These are phyloP conservation scores for Siderastrea siderea DNA, from an alignment of 92 coral and sea anemone genomes.

Conservation along the genomic window DNA sequence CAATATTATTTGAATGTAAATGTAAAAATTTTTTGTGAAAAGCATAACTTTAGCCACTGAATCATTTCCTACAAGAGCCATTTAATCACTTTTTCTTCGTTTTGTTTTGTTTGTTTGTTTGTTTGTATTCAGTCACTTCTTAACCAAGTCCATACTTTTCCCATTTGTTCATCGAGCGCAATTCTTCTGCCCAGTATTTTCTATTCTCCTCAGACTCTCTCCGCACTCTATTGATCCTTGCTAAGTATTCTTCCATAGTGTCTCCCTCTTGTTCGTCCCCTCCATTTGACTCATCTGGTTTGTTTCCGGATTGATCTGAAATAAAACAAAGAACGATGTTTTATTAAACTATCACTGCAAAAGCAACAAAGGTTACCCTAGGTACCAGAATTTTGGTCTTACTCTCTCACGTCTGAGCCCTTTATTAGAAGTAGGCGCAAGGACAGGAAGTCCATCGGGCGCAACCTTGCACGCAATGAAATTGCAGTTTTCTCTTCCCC, in stretches of 20 bases:
- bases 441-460: too few species aligned
- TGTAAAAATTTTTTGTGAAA: too few species aligned
- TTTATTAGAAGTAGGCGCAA: too few species aligned
- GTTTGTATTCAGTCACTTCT: too few species aligned
- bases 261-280: conserved; percentile 39
- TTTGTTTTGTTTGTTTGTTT: neutral
- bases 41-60: too few species aligned
- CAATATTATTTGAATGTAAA: too few species aligned
- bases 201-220: conserved; percentile 75
- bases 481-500: too few species aligned
- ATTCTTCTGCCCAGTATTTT: conserved; percentile 82
- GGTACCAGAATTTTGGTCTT: neutral
- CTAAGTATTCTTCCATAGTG: conserved; percentile 56
- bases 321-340: neutral
- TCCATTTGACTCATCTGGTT: neutral
- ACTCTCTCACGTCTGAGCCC: too few species aligned
- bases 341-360: neutral
- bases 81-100: neutral
- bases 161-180: conserved; percentile 78
- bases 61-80: neutral
- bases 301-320: conserved; percentile 17
- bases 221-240: conserved; percentile 53
- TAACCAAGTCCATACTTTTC: conserved; percentile 27
- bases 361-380: neutral
- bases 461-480: too few species aligned